These are phyloP conservation scores for Luperina testacea DNA, from an alignment of 2,888 invertebrate species.

Conservation along the genomic window DNA sequence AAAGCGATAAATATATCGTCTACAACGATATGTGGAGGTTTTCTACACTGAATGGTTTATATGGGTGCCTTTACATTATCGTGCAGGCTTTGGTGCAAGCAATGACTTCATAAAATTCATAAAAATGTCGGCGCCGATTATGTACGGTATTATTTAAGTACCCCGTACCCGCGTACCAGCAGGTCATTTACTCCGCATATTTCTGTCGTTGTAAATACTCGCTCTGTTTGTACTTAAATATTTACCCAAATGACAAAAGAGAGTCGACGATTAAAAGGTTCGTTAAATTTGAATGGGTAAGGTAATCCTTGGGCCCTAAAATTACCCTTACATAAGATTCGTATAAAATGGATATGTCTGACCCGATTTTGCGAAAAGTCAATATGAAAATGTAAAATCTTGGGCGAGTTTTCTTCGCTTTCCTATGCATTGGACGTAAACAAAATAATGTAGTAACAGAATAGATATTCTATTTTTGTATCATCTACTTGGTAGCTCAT, in stretches of 20 bases:
- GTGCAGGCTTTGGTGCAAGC: constrained; percentile 48
- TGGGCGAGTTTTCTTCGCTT: constrained; percentile 10
- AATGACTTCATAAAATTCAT: constrained; percentile 58
- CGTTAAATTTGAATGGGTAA: constrained; percentile 59
- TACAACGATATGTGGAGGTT: constrained; percentile 56
- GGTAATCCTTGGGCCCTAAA: constrained; percentile 48
- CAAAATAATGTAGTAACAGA: constrained; percentile 28
- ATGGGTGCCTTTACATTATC: constrained; percentile 44
- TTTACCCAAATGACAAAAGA: constrained; percentile 58
- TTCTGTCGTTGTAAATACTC: constrained; percentile 54
- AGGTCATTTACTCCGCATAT: constrained; percentile 57
- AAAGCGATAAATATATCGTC: constrained; percentile 68
- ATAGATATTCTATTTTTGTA: constrained; percentile 48
- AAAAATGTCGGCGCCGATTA: constrained; percentile 54
- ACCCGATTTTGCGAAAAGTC: constrained; percentile 33
- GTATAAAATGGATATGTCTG: constrained; percentile 31
- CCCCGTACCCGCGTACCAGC: constrained; percentile 27
- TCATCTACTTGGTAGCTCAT: constrained; percentile 61
- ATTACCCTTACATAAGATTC: constrained; percentile 49
- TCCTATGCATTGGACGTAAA: constrained; percentile 20
- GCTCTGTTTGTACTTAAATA: constrained; percentile 52
- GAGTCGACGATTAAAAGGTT: constrained; percentile 55
- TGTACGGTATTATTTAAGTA: constrained; percentile 53
- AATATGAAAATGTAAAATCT: constrained; percentile 27
- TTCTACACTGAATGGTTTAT: constrained; percentile 48